These are phyloP conservation scores for Octomys mimax DNA, from an alignment of 2,797 vertebrate species.

Conservation along the genomic window DNA sequence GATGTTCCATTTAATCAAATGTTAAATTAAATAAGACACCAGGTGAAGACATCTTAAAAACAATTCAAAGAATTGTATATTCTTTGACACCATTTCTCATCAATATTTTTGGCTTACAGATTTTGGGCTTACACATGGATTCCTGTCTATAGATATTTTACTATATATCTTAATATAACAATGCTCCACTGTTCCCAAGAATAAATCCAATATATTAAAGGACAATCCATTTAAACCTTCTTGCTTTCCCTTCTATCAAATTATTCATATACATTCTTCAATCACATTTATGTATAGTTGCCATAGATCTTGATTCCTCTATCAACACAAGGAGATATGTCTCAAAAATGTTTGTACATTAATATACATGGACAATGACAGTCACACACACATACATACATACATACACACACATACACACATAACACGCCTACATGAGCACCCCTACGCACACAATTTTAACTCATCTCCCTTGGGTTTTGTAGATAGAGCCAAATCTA, in stretches of 20 bases:
- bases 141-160: not conserved
- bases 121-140: not conserved
- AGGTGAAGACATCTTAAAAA: constrained; percentile 10
- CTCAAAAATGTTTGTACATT: not conserved
- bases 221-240: not conserved
- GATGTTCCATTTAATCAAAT: constrained; percentile 11
- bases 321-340: not conserved
- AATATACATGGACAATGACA: too few relatives aligned
- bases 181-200: not conserved
- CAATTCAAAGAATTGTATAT: constrained; percentile 11
- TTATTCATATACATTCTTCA: not conserved
- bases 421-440: too few relatives aligned
- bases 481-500: not conserved
- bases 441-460: not conserved
- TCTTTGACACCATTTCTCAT: not conserved
- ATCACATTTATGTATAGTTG: not conserved
- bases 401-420: not conserved
- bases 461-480: not conserved
- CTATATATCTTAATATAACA: not conserved
- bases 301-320: not conserved
- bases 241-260: not conserved
- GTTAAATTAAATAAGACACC: constrained; percentile 48
- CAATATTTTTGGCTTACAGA: constrained; percentile 30
- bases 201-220: not conserved
- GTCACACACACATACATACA: not conserved